These are phyloP conservation scores for Platypus cylindrus DNA, from an alignment of 2,888 invertebrate genomes.

Conservation along the genomic window DNA sequence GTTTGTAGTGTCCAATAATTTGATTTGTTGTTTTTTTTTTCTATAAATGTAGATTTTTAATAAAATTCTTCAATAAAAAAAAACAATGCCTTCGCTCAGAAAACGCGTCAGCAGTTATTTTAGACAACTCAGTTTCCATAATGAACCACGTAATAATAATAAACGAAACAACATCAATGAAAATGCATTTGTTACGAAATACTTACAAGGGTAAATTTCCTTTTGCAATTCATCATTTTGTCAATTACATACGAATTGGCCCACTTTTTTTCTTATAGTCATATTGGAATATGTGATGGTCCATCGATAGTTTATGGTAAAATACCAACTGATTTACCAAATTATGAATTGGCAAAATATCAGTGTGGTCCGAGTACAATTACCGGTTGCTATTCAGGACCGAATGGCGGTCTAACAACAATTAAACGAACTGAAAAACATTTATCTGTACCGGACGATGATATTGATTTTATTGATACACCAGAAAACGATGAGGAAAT, in stretches of 20 bases:
- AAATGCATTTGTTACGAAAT: constrained; percentile 56
- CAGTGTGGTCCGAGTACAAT: constrained; percentile 43
- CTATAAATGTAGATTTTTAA: too few relatives aligned
- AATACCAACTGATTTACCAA: constrained; percentile 60
- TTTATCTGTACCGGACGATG: constrained; percentile 51
- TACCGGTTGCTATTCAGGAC: constrained; percentile 66
- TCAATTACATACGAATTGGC: too few relatives aligned
- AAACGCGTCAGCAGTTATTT: constrained; percentile 61
- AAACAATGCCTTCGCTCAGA: constrained; percentile 61
- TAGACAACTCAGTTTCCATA: constrained; percentile 55
- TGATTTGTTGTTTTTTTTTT: too few relatives aligned
- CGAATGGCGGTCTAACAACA: constrained; percentile 65
- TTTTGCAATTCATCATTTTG: too few relatives aligned
- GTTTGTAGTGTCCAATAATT: too few relatives aligned
- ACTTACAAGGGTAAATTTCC: constrained; percentile 50
- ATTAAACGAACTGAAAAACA: constrained; percentile 55
- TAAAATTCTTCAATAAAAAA: too few relatives aligned
- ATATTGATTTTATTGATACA: constrained; percentile 61
- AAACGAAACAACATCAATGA: constrained; percentile 38
- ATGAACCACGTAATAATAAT: constrained; percentile 44
- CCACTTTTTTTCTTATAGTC: constrained; percentile 20
- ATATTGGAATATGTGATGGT: constrained; percentile 32
- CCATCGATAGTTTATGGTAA: constrained; percentile 57
- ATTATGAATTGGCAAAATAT: constrained; percentile 40
- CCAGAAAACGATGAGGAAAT: constrained; percentile 27